Conservation (phyloP, 2,797 vertebrate genomes). For the Sebastes glaucus region DNA sequence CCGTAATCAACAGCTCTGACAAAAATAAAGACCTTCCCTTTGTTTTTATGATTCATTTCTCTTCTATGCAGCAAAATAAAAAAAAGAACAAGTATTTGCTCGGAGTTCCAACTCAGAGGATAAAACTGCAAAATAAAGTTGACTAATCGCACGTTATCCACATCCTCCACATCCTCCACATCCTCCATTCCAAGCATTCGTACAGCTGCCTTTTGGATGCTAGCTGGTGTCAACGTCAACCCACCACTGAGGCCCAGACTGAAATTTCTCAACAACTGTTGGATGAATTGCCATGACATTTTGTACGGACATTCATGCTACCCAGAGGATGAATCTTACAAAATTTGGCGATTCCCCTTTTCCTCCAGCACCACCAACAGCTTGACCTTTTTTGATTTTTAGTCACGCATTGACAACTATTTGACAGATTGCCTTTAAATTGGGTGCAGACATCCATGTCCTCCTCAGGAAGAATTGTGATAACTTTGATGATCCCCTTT, state of each 20-base stretch:
- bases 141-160: not conserved
- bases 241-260: not conserved
- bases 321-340: not conserved
- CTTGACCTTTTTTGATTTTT: not conserved
- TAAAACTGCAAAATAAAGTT: not conserved
- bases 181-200: not conserved
- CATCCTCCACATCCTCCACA: conserved; percentile 4
- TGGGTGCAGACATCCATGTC: not conserved
- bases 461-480: not conserved
- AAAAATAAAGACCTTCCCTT: conserved; percentile 34
- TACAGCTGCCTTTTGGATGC: not conserved
- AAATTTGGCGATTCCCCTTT: not conserved
- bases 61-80: conserved; percentile 9
- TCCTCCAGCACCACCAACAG: not conserved
- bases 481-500: not conserved
- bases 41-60: conserved; percentile 52
- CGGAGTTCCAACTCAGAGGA: not conserved
- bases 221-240: not conserved
- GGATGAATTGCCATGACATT: not conserved
- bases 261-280: not conserved
- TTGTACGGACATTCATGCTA: not conserved
- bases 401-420: not conserved
- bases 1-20: conserved; percentile 47
- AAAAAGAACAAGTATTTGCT: not conserved
- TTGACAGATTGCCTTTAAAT: not conserved